These are phyloP conservation scores for Gryllus longicercus DNA, from an alignment of 2,888 invertebrate species.

Conservation along the genomic window DNA sequence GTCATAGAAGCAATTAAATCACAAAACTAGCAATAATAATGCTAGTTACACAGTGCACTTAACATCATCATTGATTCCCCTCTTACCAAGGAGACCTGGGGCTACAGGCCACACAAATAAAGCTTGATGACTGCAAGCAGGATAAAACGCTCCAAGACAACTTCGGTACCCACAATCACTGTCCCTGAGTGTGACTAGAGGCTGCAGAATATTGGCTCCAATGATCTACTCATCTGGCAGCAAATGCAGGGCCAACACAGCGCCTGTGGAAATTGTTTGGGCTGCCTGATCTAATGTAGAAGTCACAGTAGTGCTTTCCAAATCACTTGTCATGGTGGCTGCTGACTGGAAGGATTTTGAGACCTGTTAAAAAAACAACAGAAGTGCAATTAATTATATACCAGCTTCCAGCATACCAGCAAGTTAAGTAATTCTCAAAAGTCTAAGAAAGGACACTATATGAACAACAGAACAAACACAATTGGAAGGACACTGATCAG, in stretches of 20 bases:
- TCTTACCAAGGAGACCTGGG: neutral
- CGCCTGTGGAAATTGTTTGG: neutral
- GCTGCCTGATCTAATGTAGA: neutral
- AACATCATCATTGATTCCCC: neutral
- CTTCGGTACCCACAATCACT: neutral
- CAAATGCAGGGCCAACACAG: constrained; percentile 17
- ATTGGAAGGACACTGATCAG: too few species aligned
- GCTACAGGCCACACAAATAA: neutral
- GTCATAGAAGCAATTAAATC: too few species aligned
- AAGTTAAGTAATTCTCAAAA: too few species aligned
- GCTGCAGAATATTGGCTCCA: neutral
- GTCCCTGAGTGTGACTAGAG: constrained; percentile 8
- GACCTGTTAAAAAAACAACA: neutral
- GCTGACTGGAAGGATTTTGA: neutral
- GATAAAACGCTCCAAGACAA: neutral
- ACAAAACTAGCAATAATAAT: neutral
- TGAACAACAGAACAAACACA: too few species aligned
- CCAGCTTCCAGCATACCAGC: too few species aligned
- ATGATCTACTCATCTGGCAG: neutral
- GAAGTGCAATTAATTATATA: too few species aligned
- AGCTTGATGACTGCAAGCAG: neutral
- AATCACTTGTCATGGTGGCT: neutral
- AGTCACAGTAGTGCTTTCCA: neutral
- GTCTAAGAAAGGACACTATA: too few species aligned
- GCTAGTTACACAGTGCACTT: neutral